Base-by-base conservation (phyloP, 2,113 vertebrate species). In the Chrysemys picta region DNA sequence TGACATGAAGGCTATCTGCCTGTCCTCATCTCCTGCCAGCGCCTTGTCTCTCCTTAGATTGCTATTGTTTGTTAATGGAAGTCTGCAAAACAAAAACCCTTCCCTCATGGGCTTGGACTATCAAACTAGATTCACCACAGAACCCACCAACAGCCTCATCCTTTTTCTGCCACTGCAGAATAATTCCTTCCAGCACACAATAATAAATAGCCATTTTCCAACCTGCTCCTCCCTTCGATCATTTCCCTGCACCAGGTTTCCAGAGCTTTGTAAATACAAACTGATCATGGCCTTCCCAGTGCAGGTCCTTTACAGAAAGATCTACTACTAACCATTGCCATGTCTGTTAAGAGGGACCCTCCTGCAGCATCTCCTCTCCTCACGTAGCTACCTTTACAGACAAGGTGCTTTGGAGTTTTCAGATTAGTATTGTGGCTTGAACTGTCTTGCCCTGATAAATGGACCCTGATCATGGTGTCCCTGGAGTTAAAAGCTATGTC, bases 191-290 rank as follows among this genome's bases (percentile, higher is more conserved):
- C 38, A 16, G 3, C 59, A 2, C 24, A 65, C 4, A 35, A 53
- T 62, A 81, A 47, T 75, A 42, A 1, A 1, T 1, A 0, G 54
- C 24, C 9, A 21, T 86, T 93, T 82, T 38, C 21, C 16, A 38
- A 38, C n/a, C 35, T 38, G 65, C 38, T 91, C 85, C 27, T 42
- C 53, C 62, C 9, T 89, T 76, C 8, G 13, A 38, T 89, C 45
- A 14, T 65, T 1, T n/a, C 38, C n/a, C 75, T 54, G 2, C 78
- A 10, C 65, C 65, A 38, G 65, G 19, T 91, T 89, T 80, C 31
- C 79, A 91, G 91, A 82, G 65, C 38, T 88, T 83, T 88, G 45
- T 31, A 38, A 87, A 88, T 82, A 69, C 65, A 93, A 90, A 69
- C 50, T 9, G 81, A 21, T 65, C 25, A 2, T 0, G 1, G 45